Conservation (phyloP, 2,113 vertebrate genomes). For the Loxodonta africana region DNA sequence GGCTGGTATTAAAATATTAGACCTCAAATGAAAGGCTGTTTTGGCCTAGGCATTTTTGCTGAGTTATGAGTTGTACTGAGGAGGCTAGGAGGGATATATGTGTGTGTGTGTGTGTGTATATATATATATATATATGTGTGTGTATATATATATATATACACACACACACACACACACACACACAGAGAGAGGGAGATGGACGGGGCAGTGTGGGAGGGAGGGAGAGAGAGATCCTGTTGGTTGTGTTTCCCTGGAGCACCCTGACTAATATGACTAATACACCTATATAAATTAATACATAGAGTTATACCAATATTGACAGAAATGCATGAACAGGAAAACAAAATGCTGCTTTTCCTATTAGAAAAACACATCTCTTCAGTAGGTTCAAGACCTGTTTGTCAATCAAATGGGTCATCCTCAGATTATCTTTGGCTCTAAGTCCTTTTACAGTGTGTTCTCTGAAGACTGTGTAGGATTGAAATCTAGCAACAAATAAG, state of each 20-base stretch:
- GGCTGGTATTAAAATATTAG: neutral
- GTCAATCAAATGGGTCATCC: conserved; percentile 14
- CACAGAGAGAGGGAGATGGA: too few species aligned
- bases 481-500: neutral
- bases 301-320: neutral
- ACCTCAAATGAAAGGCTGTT: neutral
- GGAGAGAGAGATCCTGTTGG: neutral
- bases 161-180: too few species aligned
- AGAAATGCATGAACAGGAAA: neutral
- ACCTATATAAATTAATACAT: neutral
- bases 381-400: conserved; percentile 6
- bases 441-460: neutral
- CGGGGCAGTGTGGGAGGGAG: neutral
- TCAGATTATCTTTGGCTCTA: conserved; percentile 46
- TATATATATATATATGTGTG: too few species aligned
- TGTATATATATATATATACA: too few species aligned
- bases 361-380: neutral
- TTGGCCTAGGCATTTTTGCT: neutral
- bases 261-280: neutral
- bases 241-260: neutral
- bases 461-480: neutral
- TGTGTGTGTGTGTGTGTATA: too few species aligned
- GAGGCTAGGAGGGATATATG: neutral
- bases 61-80: neutral
- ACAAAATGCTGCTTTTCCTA: neutral